A percentile compares a stretch with the other conserved stretches of the same genome.
These are phyloP conservation scores for Amphipoea lucens DNA, from an alignment of 2,888 invertebrate species.

Conservation along the genomic window DNA sequence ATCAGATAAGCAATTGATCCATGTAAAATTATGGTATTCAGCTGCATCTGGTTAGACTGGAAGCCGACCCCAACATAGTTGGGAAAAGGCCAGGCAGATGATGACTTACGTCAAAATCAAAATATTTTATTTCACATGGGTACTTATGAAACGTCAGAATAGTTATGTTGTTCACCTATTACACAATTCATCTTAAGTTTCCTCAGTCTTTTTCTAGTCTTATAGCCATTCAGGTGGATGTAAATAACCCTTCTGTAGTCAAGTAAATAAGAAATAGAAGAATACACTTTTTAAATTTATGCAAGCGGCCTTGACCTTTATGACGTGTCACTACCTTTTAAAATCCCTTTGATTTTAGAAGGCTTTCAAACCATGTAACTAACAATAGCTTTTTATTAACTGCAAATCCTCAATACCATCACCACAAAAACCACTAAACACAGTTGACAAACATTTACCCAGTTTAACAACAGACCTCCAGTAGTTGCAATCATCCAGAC, in stretches of 20 bases:
- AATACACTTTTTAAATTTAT: not conserved
- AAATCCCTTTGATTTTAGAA: too few species aligned
- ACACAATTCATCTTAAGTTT: too few species aligned
- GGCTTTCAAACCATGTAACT: not conserved
- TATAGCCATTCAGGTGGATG: not conserved
- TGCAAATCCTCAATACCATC: not conserved
- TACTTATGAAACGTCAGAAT: too few species aligned
- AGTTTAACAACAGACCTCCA: not conserved
- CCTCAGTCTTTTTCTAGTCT: not conserved
- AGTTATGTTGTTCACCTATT: too few species aligned
- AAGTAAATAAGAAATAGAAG: not conserved
- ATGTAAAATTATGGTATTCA: too few species aligned
- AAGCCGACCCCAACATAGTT: too few species aligned
- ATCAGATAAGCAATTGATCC: too few species aligned
- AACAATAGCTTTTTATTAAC: not conserved
- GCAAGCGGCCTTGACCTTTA: not conserved
- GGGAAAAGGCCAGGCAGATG: too few species aligned
- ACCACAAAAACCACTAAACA: constrained; percentile 5
- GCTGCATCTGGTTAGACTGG: too few species aligned
- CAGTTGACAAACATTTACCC: constrained; percentile 36
- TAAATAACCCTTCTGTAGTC: not conserved
- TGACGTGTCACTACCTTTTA: too few species aligned
- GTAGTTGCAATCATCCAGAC: constrained; percentile 48
- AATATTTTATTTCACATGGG: too few species aligned
- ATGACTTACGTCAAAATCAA: too few species aligned